Conservation (phyloP, 1,140 invertebrate genomes). For the Dendroctonus ponderosae region DNA sequence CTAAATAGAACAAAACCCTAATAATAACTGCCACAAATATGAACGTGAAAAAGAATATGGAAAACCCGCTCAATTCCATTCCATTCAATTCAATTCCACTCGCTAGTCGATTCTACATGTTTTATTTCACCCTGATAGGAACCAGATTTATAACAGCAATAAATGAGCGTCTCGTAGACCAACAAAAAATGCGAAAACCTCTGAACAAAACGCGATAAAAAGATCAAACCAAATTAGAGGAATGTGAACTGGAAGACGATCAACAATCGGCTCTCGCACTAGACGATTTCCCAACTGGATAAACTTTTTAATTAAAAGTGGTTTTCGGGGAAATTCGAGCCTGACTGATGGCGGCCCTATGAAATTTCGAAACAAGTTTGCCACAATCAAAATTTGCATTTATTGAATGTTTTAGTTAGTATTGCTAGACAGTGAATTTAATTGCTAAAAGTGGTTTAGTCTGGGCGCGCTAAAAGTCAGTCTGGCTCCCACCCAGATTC, state of each 20-base stretch:
- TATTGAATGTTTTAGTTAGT: slow-evolving; percentile 28
- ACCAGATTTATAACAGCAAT: too few species aligned
- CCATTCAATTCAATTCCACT: too few species aligned
- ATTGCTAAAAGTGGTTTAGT: slow-evolving; percentile 28
- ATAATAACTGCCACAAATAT: too few species aligned
- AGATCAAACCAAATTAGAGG: too few species aligned
- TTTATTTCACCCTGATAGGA: too few species aligned
- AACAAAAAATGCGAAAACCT: too few species aligned
- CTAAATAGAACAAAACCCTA: too few species aligned
- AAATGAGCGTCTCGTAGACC: too few species aligned
- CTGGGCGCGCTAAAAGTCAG: slow-evolving; percentile 12
- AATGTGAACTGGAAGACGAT: neutral
- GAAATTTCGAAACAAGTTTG: slow-evolving; percentile 28
- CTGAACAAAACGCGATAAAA: too few species aligned
- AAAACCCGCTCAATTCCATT: too few species aligned
- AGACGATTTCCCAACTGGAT: slow-evolving; percentile 12
- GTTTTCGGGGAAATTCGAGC: slow-evolving; percentile 7
- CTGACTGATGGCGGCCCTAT: slow-evolving; percentile 21
- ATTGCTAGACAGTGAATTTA: slow-evolving; percentile 19
- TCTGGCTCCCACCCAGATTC: neutral
- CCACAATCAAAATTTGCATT: slow-evolving; percentile 28
- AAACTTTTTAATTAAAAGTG: slow-evolving; percentile 23
- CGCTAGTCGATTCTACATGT: too few species aligned
- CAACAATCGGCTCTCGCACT: slow-evolving; percentile 13
- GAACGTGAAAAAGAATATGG: too few species aligned